Evolutionary conservation across 2,797 vertebrate species (phyloP).

Genomic region (Corythornis leucogaster): DNA sequence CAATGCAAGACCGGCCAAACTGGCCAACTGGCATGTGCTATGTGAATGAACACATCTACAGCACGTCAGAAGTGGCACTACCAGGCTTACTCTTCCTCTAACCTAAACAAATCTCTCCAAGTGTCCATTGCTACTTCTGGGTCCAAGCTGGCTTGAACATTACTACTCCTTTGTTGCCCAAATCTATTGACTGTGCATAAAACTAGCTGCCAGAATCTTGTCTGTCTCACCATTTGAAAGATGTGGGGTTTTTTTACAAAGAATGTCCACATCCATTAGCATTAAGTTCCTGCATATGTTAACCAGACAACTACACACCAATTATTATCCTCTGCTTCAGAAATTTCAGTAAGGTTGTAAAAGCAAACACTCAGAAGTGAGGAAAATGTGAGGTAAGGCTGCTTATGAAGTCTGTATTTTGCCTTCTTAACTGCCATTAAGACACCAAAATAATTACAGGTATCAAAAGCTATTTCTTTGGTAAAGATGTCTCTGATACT

Average conservation of each 20-base stretch:
- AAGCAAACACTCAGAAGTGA: background rate
- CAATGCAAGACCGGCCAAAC: background rate
- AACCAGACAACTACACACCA: background rate
- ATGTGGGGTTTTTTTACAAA: background rate
- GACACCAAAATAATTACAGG: background rate
- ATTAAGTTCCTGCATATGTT: background rate
- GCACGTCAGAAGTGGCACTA: background rate
- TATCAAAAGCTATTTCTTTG: background rate
- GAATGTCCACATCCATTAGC: background rate
- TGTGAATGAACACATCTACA: background rate
- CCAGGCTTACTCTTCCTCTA: background rate
- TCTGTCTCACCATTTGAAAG: background rate
- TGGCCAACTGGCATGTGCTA: background rate
- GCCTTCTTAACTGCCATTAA: background rate
- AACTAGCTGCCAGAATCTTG: background rate
- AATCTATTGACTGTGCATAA: background rate
- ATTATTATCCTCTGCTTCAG: background rate
- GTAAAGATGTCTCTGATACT: background rate
- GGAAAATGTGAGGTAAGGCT: background rate
- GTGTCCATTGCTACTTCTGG: background rate
- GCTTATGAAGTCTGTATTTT: background rate
- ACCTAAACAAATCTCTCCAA: background rate
- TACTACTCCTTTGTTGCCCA: background rate
- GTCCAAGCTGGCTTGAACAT: background rate
- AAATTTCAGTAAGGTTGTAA: background rate